phyloP scores from a whole-genome alignment of 2,113 vertebrate genomes.

The Toxotes chatareus region DNA sequence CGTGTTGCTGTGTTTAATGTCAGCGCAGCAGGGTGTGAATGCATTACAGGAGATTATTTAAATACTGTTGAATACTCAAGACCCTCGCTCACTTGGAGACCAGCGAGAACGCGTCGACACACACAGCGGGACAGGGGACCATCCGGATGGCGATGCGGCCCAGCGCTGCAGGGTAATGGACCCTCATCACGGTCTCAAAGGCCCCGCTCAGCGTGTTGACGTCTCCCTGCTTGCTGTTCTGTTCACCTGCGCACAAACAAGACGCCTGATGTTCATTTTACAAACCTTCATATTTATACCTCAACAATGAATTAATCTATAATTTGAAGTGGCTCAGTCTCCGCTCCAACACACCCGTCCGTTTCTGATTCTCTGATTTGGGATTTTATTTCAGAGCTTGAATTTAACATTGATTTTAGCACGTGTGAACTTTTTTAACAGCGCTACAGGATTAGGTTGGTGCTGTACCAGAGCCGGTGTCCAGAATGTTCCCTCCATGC shows the following conservation, averaged over 20 bases:
- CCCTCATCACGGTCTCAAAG: constrained; percentile 95
- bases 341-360: too few relatives aligned
- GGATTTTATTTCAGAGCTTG: neutral
- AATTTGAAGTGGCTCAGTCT: too few relatives aligned
- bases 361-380: neutral
- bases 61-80: neutral
- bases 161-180: constrained; percentile 94
- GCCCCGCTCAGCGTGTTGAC: constrained; percentile 92
- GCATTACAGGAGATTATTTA: neutral
- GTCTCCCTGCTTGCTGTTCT: constrained; percentile 95
- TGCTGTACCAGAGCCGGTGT: constrained; percentile 87
- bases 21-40: neutral
- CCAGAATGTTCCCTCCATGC: constrained; percentile 97
- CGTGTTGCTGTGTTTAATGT: neutral
- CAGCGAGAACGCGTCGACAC: constrained; percentile 93
- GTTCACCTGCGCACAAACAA: constrained; percentile 85
- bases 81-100: constrained; percentile 90
- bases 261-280: neutral
- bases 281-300: neutral
- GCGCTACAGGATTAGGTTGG: neutral
- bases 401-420: neutral
- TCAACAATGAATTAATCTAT: neutral
- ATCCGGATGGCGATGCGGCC: constrained; percentile 92
- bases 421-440: neutral
- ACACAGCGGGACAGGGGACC: constrained; percentile 96